These are phyloP conservation scores for Dendrolimus kikuchii DNA, from an alignment of 1,140 invertebrate genomes.

Conservation along the genomic window DNA sequence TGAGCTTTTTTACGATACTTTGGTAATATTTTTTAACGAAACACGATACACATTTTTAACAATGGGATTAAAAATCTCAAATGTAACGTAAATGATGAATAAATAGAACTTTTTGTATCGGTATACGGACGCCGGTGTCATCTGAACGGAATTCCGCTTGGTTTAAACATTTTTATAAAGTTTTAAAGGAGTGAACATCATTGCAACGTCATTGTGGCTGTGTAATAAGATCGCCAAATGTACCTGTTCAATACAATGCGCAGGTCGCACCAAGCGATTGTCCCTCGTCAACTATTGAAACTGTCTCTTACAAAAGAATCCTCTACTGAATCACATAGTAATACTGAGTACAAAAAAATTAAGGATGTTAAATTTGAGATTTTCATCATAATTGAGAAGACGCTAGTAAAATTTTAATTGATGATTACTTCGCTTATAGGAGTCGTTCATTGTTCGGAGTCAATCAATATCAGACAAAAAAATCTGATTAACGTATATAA, in stretches of 20 bases:
- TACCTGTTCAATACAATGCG: slow-evolving; percentile 51
- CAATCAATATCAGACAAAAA: no score
- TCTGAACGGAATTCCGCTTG: slow-evolving; percentile 63
- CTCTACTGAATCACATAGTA: no score
- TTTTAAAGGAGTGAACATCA: slow-evolving; percentile 51
- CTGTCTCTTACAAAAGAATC: slow-evolving; percentile 1
- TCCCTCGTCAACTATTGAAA: slow-evolving; percentile 30
- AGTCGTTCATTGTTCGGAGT: no score
- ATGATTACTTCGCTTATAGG: no score
- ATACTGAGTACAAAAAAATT: no score
- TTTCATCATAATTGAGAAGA: no score
- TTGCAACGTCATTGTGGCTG: slow-evolving; percentile 28
- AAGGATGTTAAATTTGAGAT: no score
- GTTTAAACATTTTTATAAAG: slow-evolving; percentile 23
- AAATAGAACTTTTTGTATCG: slow-evolving; percentile 39
- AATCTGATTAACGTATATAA: no score
- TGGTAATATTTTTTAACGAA: not conserved
- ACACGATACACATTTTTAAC: slow-evolving; percentile 8
- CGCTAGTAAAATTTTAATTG: no score
- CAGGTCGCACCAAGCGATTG: slow-evolving; percentile 38
- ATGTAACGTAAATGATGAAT: slow-evolving; percentile 21
- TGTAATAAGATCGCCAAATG: slow-evolving; percentile 51
- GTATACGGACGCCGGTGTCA: slow-evolving; percentile 47
- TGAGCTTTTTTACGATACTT: no score
- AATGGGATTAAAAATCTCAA: slow-evolving; percentile 25